Evolutionary conservation across 1,140 invertebrate genomes (phyloP).

Genomic region (Leptinotarsa defecta): DNA sequence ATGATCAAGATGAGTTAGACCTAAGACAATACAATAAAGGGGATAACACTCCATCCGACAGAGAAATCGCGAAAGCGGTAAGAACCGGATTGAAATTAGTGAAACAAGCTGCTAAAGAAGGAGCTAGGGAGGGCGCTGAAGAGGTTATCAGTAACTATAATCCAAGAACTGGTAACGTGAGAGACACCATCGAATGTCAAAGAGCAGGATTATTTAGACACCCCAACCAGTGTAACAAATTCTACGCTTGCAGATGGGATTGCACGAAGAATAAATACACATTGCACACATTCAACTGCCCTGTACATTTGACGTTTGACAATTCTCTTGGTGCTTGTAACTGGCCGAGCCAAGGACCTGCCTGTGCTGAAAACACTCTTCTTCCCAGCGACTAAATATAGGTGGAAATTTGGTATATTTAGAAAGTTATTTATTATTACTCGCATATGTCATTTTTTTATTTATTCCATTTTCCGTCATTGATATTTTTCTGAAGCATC

Average conservation of each 20-base stretch:
- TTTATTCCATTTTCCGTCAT: slow-evolving; percentile 5
- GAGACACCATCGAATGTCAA: slow-evolving; percentile 70
- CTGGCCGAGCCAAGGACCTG: slow-evolving; percentile 80
- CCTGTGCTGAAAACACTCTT: slow-evolving; percentile 73
- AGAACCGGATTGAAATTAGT: slow-evolving; percentile 41
- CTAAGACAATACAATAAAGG: slow-evolving; percentile 28
- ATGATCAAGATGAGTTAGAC: neutral
- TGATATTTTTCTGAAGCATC: slow-evolving; percentile 2
- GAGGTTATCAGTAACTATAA: slow-evolving; percentile 24
- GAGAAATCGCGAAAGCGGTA: slow-evolving; percentile 42
- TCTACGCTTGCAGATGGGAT: slow-evolving; percentile 85
- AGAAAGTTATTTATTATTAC: slow-evolving; percentile 18
- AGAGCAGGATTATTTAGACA: slow-evolving; percentile 81
- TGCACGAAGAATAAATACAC: slow-evolving; percentile 78
- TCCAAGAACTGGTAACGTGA: slow-evolving; percentile 4
- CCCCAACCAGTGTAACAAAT: slow-evolving; percentile 81
- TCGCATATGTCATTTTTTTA: slow-evolving; percentile 18
- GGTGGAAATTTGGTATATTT: neutral
- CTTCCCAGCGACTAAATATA: slow-evolving; percentile 48
- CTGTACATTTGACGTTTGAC: slow-evolving; percentile 80
- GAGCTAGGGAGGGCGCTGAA: slow-evolving; percentile 41
- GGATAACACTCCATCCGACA: slow-evolving; percentile 33
- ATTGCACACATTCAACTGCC: slow-evolving; percentile 80
- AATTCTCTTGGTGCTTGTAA: slow-evolving; percentile 76
- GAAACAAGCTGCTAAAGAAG: slow-evolving; percentile 45